These are phyloP conservation scores for Alectoris magna DNA, from an alignment of 2,797 vertebrate species.

Conservation along the genomic window DNA sequence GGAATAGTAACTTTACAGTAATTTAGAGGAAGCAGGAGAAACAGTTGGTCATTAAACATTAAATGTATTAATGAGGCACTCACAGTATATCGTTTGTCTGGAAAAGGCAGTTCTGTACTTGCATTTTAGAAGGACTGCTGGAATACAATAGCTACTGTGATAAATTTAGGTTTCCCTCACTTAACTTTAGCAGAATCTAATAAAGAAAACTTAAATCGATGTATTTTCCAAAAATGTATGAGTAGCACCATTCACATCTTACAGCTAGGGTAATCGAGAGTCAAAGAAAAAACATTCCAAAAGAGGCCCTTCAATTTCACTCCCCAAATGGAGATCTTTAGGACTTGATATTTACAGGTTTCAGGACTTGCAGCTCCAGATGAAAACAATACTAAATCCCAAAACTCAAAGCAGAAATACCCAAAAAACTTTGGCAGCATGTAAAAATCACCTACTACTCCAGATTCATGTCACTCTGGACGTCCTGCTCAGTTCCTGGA, in stretches of 20 bases:
- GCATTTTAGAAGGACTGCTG: slow-evolving; percentile 33
- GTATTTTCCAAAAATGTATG: background rate
- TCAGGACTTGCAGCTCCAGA: background rate
- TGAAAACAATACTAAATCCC: slow-evolving; percentile 28
- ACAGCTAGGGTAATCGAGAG: background rate
- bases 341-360: background rate
- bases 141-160: slow-evolving; percentile 47
- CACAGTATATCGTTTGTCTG: slow-evolving; percentile 17
- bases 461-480: background rate
- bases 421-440: background rate
- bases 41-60: slow-evolving; percentile 59
- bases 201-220: slow-evolving; percentile 20
- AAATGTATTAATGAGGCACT: slow-evolving; percentile 49
- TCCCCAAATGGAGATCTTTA: background rate
- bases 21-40: slow-evolving; percentile 57
- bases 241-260: slow-evolving; percentile 47
- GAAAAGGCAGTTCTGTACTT: slow-evolving; percentile 43
- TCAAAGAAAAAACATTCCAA: slow-evolving; percentile 48
- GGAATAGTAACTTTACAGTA: slow-evolving; percentile 62
- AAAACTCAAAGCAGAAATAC: background rate
- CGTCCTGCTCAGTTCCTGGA: background rate
- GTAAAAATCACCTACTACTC: background rate
- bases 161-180: slow-evolving; percentile 17
- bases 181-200: slow-evolving; percentile 45
- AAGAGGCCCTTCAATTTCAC: slow-evolving; percentile 36